Conservation (phyloP, 2,113 vertebrate genomes). For the Pycnonotus jocosus region DNA sequence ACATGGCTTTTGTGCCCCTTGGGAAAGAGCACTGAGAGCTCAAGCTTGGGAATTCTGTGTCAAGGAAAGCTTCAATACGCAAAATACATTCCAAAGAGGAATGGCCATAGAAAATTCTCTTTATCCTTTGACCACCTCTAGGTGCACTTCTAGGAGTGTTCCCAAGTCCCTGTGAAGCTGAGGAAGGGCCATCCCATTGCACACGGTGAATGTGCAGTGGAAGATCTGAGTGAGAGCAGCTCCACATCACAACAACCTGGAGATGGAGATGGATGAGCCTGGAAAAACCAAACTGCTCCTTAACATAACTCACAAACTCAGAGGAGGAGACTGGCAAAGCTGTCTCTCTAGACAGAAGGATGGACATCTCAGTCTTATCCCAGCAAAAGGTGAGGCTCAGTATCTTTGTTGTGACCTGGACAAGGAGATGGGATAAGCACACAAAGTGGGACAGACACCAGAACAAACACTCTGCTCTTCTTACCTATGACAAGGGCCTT, state of each 20-base stretch:
- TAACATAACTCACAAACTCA: background rate
- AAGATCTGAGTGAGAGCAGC: background rate
- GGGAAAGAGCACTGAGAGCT: rapidly evolving
- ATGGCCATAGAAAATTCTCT: background rate
- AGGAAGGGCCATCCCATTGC: background rate
- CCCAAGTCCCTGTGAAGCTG: background rate
- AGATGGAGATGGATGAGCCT: background rate
- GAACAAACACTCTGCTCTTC: background rate
- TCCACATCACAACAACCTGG: rapidly evolving
- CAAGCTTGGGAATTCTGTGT: rapidly evolving
- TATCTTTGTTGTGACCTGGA: rapidly evolving
- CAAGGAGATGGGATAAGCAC: background rate
- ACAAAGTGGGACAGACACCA: background rate
- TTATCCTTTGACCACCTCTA: background rate
- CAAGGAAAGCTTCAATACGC: background rate
- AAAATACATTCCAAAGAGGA: background rate
- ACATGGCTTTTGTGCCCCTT: rapidly evolving
- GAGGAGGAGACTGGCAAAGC: background rate
- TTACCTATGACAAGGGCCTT: background rate
- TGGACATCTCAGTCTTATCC: background rate
- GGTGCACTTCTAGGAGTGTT: background rate
- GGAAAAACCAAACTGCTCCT: background rate
- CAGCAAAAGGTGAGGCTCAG: background rate
- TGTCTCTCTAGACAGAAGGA: background rate
- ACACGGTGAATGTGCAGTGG: background rate